Conservation (phyloP, 2,888 invertebrate genomes). For the Ichneumoninae sp. region DNA sequence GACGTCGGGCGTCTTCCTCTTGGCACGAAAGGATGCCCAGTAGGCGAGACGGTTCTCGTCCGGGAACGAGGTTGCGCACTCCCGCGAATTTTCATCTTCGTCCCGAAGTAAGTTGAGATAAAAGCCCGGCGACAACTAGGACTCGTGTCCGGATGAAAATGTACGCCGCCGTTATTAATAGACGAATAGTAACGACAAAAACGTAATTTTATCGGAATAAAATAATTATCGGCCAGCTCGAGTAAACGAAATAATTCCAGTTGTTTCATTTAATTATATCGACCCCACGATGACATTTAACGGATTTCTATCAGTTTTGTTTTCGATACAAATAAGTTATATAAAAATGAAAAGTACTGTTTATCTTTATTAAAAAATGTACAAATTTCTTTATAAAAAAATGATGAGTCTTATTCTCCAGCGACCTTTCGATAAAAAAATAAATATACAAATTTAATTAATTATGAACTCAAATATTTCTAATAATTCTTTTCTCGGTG, state of each 20-base stretch:
- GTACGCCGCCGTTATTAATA: conserved; percentile 28
- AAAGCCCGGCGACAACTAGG: conserved; percentile 16
- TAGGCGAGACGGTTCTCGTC: conserved; percentile 63
- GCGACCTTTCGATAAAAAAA: too few relatives aligned
- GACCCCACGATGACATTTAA: not conserved
- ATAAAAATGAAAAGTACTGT: too few relatives aligned
- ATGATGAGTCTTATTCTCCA: too few relatives aligned
- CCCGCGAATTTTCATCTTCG: conserved; percentile 40
- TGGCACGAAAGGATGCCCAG: conserved; percentile 60
- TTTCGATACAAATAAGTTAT: too few relatives aligned
- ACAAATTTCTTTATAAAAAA: too few relatives aligned
- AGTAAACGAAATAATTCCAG: not conserved
- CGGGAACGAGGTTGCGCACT: conserved; percentile 38
- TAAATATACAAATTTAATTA: too few relatives aligned
- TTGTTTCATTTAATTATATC: not conserved
- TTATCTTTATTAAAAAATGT: too few relatives aligned
- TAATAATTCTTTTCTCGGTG: too few relatives aligned
- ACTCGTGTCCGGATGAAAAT: conserved; percentile 13
- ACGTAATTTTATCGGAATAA: not conserved
- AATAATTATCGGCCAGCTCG: not conserved
- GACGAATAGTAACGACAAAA: conserved; percentile 10
- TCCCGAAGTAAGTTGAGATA: conserved; percentile 47
- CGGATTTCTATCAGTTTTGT: not conserved
- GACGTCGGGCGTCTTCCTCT: conserved; percentile 56
- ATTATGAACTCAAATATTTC: too few relatives aligned